Percentiles rank a stretch among this genome's conserved stretches.
Conservation (phyloP, 2,113 vertebrate species). For the Trachemys scripta region DNA sequence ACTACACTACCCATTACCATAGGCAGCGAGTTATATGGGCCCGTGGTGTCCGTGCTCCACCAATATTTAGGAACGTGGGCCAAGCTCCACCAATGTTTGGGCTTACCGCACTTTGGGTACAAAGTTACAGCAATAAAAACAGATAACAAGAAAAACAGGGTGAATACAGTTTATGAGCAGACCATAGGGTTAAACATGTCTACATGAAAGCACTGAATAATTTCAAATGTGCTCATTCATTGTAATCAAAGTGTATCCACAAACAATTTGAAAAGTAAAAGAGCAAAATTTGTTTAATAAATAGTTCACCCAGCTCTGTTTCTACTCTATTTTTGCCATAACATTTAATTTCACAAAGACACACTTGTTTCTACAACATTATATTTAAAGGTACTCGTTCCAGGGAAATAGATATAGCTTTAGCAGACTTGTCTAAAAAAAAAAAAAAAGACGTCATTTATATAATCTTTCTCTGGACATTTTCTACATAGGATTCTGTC, state of each 20-base stretch:
- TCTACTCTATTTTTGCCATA: not conserved
- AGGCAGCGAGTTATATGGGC: too few species aligned
- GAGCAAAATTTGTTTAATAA: not conserved
- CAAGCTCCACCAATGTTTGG: too few species aligned
- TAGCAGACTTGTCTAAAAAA: fast-evolving
- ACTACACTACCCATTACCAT: too few species aligned
- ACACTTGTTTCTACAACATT: not conserved
- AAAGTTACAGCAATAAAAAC: not conserved
- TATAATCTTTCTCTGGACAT: not conserved
- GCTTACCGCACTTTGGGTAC: too few species aligned
- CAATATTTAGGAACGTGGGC: too few species aligned
- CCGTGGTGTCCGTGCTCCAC: too few species aligned
- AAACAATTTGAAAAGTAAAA: not conserved
- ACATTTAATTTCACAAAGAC: not conserved
- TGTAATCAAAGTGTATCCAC: not conserved
- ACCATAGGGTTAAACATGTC: not conserved
- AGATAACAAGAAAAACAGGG: not conserved
- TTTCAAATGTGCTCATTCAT: not conserved
- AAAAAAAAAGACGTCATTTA: fast-evolving
- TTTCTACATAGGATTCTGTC: conserved; percentile 5
- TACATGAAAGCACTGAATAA: fast-evolving
- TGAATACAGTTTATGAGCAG: not conserved
- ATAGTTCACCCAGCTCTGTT: not conserved
- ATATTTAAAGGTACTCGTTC: not conserved
- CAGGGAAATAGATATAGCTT: not conserved